Base-by-base conservation (phyloP, 2,113 vertebrate genomes). In the Antennarius striatus region DNA sequence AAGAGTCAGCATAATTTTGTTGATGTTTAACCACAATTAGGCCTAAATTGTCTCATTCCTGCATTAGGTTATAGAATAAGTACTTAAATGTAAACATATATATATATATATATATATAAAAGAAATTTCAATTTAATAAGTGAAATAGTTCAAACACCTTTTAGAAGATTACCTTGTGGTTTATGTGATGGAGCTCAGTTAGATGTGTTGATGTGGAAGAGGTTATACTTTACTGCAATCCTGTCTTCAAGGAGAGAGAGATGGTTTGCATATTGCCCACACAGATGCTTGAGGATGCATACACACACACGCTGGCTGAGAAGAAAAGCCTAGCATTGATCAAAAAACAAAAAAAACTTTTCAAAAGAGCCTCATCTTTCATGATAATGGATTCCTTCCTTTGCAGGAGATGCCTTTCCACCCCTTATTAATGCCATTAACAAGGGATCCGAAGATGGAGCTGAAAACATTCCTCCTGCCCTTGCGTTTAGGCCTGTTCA, bases 361-460 rank as follows among this genome's bases (percentile, higher is more conserved):
- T 83, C 53, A 83, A 81, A 86, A 84, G 83, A 91, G 83, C 59
- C 77, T 55, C 76, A 51, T 80, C 75, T 76, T 52, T 83, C 66
- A 56, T 82, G 78, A 78, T 85, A 89, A 89, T 90, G 85, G 84
- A 90, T 86, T 88, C 86, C 80, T 91, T 91, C 83, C 77, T 90
- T 89, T 87, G 73, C 89, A 92, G 91, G 88, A 90, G 83, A 86
- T 79, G 84, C 72, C 76, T 63, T 73, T 88, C 85, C 83, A 80
- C 85, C 86, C 89, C 71, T 81, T 79, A 86, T 86, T 82, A 88
- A 88, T 70, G 79, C 71, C 84, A 89, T 73, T 91, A 86, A 81
- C 89, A 85, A 75, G 91, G 82, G 93, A 92, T 89, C 90, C 86
- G 91, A 90, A 89, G 91, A 93, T 92, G 92, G 91, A 88, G 91